Evolutionary conservation across 2,797 vertebrate species (phyloP), one percentile per base, ranked within the genome.

Genomic region (Neomorphus geoffroyi): DNA sequence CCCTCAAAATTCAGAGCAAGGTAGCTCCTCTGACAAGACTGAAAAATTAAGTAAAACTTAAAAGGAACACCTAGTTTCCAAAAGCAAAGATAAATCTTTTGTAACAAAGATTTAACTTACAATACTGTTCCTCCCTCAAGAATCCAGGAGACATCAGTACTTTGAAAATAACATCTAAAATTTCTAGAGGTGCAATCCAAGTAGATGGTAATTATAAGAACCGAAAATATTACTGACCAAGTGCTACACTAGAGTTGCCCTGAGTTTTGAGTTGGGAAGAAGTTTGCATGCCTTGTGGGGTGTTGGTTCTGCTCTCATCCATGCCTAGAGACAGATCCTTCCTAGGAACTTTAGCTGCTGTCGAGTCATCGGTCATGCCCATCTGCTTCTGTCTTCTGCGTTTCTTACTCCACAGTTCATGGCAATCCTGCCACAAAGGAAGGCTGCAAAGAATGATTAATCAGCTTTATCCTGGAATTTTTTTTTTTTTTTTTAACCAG

Each of bases 351-450:
- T 99, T 99, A 8, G 99, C 93, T 60, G 98, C 98, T 12, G 98
- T 97, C 66, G 98, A 94, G 66, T 99, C 99, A 97, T 99, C 99
- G 1, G 98, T 98, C 98, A 98, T 98, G 80, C 98, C 98, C 98
- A 99, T 98, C 97, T 99, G 99, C 97, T 99, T 99, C 98, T 99
- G 99, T 35, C 99, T 98, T 94, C 99, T 98, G 4, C 99, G 98
- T 54, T 99, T 99, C 98, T 99, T 99, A 97, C 99, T 99, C 99
- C 99, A 99, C 86, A 99, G 97, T 96, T 99, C 99, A 64, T 99
- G 99, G 95, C 99, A 99, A 97, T 99, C 99, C 97, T 99, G 99
- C 99, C 99, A 99, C 91, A 99, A 98, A 66, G 99, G 99, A 94
- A 99, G 99, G 94, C 99, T 99, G 87, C 32, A 94, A 88, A 87